These are phyloP conservation scores for Drosophila mulleri DNA, from an alignment of 2,888 invertebrate species.

Conservation along the genomic window DNA sequence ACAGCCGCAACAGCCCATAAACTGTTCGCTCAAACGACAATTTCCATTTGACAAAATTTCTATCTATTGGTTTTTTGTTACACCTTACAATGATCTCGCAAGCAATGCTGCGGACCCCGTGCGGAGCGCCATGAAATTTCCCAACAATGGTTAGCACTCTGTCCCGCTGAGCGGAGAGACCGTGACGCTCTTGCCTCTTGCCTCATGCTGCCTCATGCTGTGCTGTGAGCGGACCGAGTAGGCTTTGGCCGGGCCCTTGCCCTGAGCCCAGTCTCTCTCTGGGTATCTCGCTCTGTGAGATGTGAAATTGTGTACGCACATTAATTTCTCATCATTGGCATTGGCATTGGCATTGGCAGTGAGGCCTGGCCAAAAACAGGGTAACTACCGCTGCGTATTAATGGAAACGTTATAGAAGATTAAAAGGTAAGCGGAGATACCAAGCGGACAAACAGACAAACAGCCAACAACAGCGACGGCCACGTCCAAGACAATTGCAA, in stretches of 20 bases:
- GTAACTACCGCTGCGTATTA: constrained; percentile 77
- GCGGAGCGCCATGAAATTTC: constrained; percentile 78
- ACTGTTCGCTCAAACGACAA: constrained; percentile 53
- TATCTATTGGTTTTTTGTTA: constrained; percentile 73
- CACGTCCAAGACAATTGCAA: constrained; percentile 69
- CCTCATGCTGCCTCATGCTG: constrained; percentile 56
- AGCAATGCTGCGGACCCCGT: constrained; percentile 51
- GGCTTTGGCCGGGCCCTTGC: constrained; percentile 6
- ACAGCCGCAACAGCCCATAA: constrained; percentile 42
- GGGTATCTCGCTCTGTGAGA: constrained; percentile 48
- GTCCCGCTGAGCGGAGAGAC: constrained; percentile 70
- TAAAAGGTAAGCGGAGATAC: constrained; percentile 53
- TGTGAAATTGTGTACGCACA: constrained; percentile 77
- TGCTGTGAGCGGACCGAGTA: constrained; percentile 29
- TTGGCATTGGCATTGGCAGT: constrained; percentile 53
- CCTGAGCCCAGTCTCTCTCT: constrained; percentile 16
- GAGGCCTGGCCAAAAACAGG: constrained; percentile 37
- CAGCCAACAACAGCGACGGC: not conserved
- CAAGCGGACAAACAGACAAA: not conserved
- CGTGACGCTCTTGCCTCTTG: constrained; percentile 60
- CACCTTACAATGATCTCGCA: constrained; percentile 73
- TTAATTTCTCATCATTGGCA: constrained; percentile 81
- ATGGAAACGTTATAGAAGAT: constrained; percentile 78
- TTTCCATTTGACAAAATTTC: constrained; percentile 76
- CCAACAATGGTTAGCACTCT: constrained; percentile 74